phyloP scores from a whole-genome alignment of 2,888 invertebrate genomes.

The Sarcophaga variegata region DNA sequence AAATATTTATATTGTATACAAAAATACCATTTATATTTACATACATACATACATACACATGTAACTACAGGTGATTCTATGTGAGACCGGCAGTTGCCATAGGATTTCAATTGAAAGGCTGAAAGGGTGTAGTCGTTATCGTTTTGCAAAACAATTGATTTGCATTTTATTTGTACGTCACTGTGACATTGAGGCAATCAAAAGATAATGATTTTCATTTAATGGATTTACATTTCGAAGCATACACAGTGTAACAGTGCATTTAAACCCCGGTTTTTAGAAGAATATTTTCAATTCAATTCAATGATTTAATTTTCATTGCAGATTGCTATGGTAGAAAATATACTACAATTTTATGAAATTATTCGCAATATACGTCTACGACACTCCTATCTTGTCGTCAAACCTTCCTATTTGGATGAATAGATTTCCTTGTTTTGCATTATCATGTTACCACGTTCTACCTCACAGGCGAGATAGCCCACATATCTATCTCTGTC shows the following conservation, averaged over 20 bases:
- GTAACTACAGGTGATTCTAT: neutral
- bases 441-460: too few relatives aligned
- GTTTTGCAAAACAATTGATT: constrained; percentile 25
- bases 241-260: neutral
- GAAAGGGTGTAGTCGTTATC: neutral
- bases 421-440: too few relatives aligned
- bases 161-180: neutral
- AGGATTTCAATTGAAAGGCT: neutral
- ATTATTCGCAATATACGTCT: too few relatives aligned
- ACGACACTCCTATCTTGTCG: accelerated
- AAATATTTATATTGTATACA: constrained; percentile 8
- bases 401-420: too few relatives aligned
- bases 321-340: too few relatives aligned
- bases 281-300: too few relatives aligned
- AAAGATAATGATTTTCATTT: neutral
- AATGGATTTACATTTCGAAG: neutral
- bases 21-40: neutral
- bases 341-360: too few relatives aligned
- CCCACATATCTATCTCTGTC: too few relatives aligned
- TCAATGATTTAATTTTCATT: too few relatives aligned
- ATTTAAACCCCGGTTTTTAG: too few relatives aligned
- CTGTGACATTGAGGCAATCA: constrained; percentile 13
- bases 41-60: neutral
- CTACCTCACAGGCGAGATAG: too few relatives aligned
- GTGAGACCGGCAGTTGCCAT: neutral